Evolutionary conservation across 92 coral and sea anemone genomes (phyloP).

Genomic region (Blastomussa wellsi): DNA sequence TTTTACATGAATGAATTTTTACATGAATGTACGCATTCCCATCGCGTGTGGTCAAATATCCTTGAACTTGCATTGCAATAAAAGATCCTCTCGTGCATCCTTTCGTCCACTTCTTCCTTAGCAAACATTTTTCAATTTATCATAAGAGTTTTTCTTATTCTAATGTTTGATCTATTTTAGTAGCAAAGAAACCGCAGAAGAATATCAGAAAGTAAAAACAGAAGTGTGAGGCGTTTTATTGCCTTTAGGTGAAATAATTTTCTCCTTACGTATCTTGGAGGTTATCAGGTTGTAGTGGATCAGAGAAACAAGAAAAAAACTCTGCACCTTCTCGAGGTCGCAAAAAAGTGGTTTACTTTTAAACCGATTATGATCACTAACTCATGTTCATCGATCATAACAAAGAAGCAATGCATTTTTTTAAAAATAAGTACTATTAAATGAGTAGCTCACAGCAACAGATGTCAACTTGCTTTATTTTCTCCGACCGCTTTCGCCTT

Average conservation of each 20-base stretch:
- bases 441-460: too few species aligned
- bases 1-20: too few species aligned
- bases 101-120: constrained; percentile 16
- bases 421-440: too few species aligned
- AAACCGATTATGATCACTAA: too few species aligned
- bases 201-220: constrained; percentile 14
- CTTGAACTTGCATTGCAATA: constrained; percentile 26
- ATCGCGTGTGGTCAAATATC: constrained; percentile 28
- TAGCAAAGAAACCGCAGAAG: constrained; percentile 9
- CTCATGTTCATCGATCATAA: too few species aligned
- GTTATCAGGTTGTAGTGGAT: constrained; percentile 23
- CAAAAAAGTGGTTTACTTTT: too few species aligned
- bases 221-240: constrained; percentile 6
- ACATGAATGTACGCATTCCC: constrained; percentile 2
- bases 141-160: constrained; percentile 24
- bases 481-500: too few species aligned
- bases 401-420: too few species aligned
- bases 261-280: constrained; percentile 13
- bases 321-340: too few species aligned
- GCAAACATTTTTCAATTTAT: constrained; percentile 29
- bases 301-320: too few species aligned
- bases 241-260: constrained; percentile 2
- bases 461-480: too few species aligned
- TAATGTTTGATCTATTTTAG: constrained; percentile 22
- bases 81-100: constrained; percentile 3